Conservation (phyloP, 2,113 vertebrate species). For the Loxodonta africana region DNA sequence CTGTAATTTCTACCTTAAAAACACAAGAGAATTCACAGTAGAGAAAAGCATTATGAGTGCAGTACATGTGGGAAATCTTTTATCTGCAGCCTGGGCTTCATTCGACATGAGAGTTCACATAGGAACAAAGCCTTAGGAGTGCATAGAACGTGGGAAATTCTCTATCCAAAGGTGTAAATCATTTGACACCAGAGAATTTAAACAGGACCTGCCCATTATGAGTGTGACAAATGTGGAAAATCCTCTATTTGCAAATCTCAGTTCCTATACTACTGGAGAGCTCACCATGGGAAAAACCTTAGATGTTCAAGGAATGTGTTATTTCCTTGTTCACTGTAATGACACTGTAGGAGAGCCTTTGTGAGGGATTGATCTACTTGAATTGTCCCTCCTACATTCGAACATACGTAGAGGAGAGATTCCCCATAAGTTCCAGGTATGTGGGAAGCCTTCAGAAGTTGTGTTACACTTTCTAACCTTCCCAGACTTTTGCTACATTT, state of each 20-base stretch:
- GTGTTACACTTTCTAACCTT: too few relatives aligned
- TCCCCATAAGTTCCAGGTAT: too few relatives aligned
- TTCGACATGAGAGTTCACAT: constrained; percentile 7
- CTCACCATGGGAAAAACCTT: neutral
- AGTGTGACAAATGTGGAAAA: neutral
- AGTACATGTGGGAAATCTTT: constrained; percentile 40
- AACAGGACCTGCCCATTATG: too few relatives aligned
- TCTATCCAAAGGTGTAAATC: too few relatives aligned
- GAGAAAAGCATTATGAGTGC: neutral
- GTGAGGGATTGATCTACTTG: neutral
- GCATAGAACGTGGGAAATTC: neutral
- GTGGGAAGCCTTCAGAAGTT: too few relatives aligned
- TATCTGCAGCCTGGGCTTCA: constrained; percentile 9
- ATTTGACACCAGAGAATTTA: too few relatives aligned
- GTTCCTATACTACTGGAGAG: neutral
- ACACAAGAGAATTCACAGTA: too few relatives aligned
- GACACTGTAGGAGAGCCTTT: neutral
- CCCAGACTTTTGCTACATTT: too few relatives aligned
- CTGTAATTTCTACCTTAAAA: too few relatives aligned
- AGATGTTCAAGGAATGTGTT: neutral
- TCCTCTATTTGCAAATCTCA: too few relatives aligned
- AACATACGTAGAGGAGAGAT: too few relatives aligned
- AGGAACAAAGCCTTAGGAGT: constrained; percentile 38
- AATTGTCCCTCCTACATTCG: too few relatives aligned
- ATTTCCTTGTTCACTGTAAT: neutral